Base-by-base conservation (phyloP, 1,140 invertebrate genomes). In the Acyrthosiphon pisum region DNA sequence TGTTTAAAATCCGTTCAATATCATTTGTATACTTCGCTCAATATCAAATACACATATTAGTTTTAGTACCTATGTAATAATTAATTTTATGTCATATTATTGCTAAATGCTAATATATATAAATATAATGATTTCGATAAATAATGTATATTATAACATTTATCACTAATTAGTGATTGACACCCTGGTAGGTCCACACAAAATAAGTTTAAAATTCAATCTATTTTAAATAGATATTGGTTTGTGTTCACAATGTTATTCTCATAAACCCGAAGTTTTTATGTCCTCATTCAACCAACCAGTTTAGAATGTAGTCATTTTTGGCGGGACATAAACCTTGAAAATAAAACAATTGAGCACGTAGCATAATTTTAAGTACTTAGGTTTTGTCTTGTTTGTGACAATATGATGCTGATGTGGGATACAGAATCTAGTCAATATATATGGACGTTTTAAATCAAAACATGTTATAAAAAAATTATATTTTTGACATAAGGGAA, bases 321-420 rank as follows among this genome's bases (percentile, higher is more conserved):
- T 60, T 68, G 26, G 50, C 9, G n/a, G 37, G 44, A 83, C 90
- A 48, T 50, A 91, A 91, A 91, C 90, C 90, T 91, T 91, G 90
- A 91, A 91, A 91, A 83, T n/a, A 91, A 91, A 91, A 91, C 68
- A 48, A 83, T 91, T 83, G 44, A 6, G 76, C 41, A 76, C 60
- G 41, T 76, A 46, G 35, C 53, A 91, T 46, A 48, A 91, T 35
- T 68, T 44, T 44, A 91, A 26, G 68, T 50, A 91, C 53, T 68
- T 41, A 68, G 89, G 11, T 90, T 90, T 90, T 90, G 53, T 90
- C 56, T 60, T 68, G 26, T 90, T 90, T 90, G 35, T 60, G 88
- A 68, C 35, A 60, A 11, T 50, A 60, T 20, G n/a, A 18, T 53
- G n/a, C 22, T n/a, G 26, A 41, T 41, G 26, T 44, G 22, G 22